Evolutionary conservation across 2,888 invertebrate species (phyloP), one percentile per base, ranked within the genome.

Genomic region (Athalia cordata): DNA sequence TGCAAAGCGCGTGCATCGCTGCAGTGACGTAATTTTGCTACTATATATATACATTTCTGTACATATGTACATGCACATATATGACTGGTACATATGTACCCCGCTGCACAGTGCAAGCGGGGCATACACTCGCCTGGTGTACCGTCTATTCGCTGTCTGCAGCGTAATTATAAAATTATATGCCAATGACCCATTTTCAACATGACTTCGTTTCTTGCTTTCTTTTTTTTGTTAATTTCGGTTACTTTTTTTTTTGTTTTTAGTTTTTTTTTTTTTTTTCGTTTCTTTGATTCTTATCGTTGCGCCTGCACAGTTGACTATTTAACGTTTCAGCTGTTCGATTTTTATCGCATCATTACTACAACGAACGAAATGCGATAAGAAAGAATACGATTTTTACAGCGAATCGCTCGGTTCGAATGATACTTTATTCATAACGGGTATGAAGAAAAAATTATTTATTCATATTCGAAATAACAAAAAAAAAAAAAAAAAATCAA

Each of bases 91-190:
- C 52, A 52, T 11, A 52, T 52, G 15, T 29, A 62, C 15, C 43
- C 64, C 4, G 64, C 64, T 11, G 45, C 9, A 45, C 45, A 6
- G 45, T 2, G 45, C 29, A 6, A 11, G 15, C 9, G 45, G 6
- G 43, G 6, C 64, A 47, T 43, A 9, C 64, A 11, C 64, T 64
- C 6, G 8, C 13, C 50, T 67, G 67, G 52, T 70, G 55, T 47
- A 47, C 29, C 72, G 55, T 43, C 70, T 72, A 72, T 72, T 82
- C 77, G 81, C 79, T 81, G 87, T 87, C 87, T 87, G 87, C 79
- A 82, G 80, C 81, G 83, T 85, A 88, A 88, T 88, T 88, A 88
- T 87, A 87, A 86, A 72, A 72, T 59, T 57, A 87, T 89, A 88
- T 84, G 85, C 83, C 83, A 82, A 82, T 83, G 80, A 77, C 70